A percentile compares a stretch with the other conserved stretches of the same genome.
phyloP scores from a whole-genome alignment of 1,140 invertebrate genomes.

The Patella vulgata region DNA sequence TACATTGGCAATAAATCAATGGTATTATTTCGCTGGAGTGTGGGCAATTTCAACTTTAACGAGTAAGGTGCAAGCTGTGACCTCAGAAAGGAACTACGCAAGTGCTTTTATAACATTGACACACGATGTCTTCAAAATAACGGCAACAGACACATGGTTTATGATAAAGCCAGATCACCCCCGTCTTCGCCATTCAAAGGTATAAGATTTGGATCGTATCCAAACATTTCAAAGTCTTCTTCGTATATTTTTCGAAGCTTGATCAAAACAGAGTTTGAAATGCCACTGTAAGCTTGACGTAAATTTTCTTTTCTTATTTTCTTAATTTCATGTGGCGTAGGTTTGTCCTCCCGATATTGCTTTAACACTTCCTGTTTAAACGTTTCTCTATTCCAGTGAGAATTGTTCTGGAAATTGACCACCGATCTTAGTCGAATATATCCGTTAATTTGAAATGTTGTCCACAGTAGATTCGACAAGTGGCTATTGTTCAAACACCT shows the following conservation, averaged over 20 bases:
- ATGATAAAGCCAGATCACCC: too few relatives aligned
- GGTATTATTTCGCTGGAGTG: too few relatives aligned
- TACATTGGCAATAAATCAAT: too few relatives aligned
- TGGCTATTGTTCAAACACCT: not conserved
- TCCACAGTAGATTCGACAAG: constrained; percentile 7
- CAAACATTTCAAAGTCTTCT: constrained; percentile 18
- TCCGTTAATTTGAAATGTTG: constrained; percentile 13
- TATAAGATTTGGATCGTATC: constrained; percentile 15
- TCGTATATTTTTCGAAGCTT: constrained; percentile 9
- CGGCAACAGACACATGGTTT: too few relatives aligned
- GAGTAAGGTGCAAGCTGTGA: too few relatives aligned
- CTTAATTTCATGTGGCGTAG: not conserved
- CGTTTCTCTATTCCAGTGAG: not conserved
- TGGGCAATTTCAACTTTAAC: too few relatives aligned
- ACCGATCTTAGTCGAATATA: constrained; percentile 19
- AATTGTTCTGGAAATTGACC: constrained; percentile 1
- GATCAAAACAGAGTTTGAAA: constrained; percentile 6
- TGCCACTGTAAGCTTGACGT: constrained; percentile 6
- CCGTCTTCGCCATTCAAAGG: too few relatives aligned
- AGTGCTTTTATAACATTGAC: too few relatives aligned
- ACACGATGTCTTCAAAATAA: too few relatives aligned
- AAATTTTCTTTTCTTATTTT: constrained; percentile 9
- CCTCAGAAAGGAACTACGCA: too few relatives aligned
- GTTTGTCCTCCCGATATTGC: constrained; percentile 7
- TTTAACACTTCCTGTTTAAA: constrained; percentile 6